phyloP scores from a whole-genome alignment of 2,797 vertebrate genomes.

The Leptoclinus maculatus region DNA sequence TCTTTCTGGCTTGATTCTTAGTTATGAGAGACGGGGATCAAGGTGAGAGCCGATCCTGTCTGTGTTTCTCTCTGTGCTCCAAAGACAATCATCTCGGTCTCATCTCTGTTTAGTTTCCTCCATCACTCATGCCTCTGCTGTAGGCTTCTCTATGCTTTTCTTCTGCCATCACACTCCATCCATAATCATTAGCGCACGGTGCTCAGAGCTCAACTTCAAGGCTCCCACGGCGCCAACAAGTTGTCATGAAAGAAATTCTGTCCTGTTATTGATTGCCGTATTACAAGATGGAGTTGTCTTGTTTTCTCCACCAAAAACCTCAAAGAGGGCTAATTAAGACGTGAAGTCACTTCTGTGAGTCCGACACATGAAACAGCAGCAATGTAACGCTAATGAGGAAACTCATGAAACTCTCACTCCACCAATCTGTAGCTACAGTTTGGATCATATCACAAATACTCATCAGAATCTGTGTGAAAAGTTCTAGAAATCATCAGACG shows the following conservation, averaged over 20 bases:
- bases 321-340: slow-evolving; percentile 37
- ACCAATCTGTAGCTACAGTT: too few species aligned
- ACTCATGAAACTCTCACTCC: neutral
- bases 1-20: neutral
- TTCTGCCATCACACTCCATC: neutral
- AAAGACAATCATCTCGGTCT: neutral
- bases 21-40: neutral
- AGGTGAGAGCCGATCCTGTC: neutral
- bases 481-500: neutral
- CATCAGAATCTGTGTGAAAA: neutral
- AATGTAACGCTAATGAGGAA: slow-evolving; percentile 10
- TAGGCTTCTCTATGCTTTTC: neutral
- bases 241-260: slow-evolving; percentile 37
- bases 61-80: neutral
- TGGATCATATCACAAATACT: neutral
- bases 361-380: slow-evolving; percentile 7
- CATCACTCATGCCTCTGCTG: neutral
- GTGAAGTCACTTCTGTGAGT: neutral
- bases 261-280: slow-evolving; percentile 32
- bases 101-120: neutral
- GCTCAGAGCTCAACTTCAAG: slow-evolving; percentile 23
- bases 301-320: slow-evolving; percentile 15
- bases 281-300: slow-evolving; percentile 14
- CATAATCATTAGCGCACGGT: neutral
- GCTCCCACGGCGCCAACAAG: slow-evolving; percentile 11